Percentiles rank a stretch among this genome's conserved stretches.
These are phyloP conservation scores for Hybos culiciformis DNA, from an alignment of 2,888 invertebrate genomes.

Conservation along the genomic window DNA sequence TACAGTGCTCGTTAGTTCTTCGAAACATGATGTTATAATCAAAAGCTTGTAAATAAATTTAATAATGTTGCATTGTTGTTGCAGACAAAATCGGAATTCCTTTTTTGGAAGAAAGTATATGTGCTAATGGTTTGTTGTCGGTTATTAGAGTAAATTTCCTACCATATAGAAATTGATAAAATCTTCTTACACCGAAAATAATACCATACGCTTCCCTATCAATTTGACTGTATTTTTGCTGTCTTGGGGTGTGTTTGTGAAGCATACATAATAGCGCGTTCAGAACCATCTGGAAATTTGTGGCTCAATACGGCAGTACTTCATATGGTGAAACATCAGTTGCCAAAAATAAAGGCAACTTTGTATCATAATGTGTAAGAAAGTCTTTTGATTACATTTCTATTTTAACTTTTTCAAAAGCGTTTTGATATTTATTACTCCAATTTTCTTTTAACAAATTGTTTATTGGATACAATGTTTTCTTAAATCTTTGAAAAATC, in stretches of 20 bases:
- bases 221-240: slow-evolving; percentile 21
- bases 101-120: slow-evolving; percentile 20
- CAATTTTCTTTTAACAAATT: slow-evolving; percentile 19
- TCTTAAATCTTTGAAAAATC: too few species aligned
- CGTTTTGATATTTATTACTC: slow-evolving; percentile 15
- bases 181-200: slow-evolving; percentile 26
- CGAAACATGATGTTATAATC: slow-evolving; percentile 13
- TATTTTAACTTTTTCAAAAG: slow-evolving; percentile 19
- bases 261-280: slow-evolving; percentile 28
- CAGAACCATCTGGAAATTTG: slow-evolving; percentile 22
- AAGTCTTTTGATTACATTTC: slow-evolving; percentile 17
- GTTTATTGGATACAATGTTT: slow-evolving; percentile 20
- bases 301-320: slow-evolving; percentile 26
- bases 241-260: slow-evolving; percentile 21
- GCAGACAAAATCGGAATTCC: slow-evolving; percentile 20
- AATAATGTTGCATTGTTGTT: slow-evolving; percentile 8
- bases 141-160: slow-evolving; percentile 25
- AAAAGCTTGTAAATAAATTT: slow-evolving; percentile 14
- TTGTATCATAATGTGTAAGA: slow-evolving; percentile 20
- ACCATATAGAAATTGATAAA: slow-evolving; percentile 29
- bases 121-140: slow-evolving; percentile 23
- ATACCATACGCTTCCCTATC: slow-evolving; percentile 25
- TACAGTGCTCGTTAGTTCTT: slow-evolving; percentile 12
- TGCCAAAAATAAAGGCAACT: slow-evolving; percentile 18
- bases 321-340: slow-evolving; percentile 19